Percentiles rank a stretch among this genome's conserved stretches.
Evolutionary conservation across 1,140 invertebrate species (phyloP).

Genomic region (Contarinia nasturtii): DNA sequence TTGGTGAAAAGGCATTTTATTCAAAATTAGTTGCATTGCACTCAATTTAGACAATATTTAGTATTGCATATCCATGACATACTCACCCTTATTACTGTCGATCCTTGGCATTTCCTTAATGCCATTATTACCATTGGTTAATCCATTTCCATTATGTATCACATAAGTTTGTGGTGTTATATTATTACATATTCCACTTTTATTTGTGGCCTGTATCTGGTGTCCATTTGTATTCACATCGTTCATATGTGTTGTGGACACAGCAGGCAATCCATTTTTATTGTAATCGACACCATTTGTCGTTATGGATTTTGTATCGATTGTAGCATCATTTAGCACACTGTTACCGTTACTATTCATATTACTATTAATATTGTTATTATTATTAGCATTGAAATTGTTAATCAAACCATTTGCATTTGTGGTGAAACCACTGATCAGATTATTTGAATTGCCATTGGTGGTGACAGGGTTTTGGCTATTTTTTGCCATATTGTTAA

Average conservation of each 20-base stretch:
- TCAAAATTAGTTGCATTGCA: no score
- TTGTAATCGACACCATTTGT: not conserved
- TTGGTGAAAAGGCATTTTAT: no score
- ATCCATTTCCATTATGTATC: no score
- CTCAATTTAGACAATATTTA: no score
- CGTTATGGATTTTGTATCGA: no score
- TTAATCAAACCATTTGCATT: not conserved
- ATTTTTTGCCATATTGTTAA: constrained; percentile 5
- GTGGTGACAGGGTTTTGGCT: not conserved
- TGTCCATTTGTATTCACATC: constrained; percentile 10
- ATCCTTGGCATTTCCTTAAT: no score
- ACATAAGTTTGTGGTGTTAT: no score
- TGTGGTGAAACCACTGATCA: not conserved
- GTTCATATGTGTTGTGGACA: not conserved
- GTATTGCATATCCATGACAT: no score
- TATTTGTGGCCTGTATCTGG: constrained; percentile 12
- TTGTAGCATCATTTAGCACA: not conserved
- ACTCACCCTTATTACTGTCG: no score
- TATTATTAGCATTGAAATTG: constrained; percentile 5
- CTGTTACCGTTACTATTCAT: not conserved
- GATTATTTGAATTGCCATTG: not conserved
- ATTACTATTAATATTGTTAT: constrained; percentile 2
- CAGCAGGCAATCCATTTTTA: not conserved
- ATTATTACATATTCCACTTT: no score
- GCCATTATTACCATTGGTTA: no score